phyloP scores from a whole-genome alignment of 2,797 vertebrate genomes.

The Gymnothorax javanicus region DNA sequence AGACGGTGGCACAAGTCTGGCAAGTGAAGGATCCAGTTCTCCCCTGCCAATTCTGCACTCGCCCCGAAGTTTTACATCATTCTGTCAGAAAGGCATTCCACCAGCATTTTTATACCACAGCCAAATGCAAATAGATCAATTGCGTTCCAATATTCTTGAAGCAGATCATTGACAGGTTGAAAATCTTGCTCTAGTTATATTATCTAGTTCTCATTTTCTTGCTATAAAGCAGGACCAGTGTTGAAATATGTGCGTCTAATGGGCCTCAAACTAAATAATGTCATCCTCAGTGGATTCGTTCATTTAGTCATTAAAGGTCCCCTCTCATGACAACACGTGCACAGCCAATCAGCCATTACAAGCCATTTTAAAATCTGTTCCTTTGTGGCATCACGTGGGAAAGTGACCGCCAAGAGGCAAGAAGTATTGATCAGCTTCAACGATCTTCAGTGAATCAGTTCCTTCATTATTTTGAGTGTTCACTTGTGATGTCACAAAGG shows the following conservation, averaged over 20 bases:
- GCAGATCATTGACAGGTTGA: neutral
- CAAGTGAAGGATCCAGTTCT: neutral
- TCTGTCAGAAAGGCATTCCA: neutral
- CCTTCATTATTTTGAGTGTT: too few species aligned
- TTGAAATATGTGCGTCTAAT: neutral
- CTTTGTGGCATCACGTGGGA: too few species aligned
- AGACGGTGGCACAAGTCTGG: slow-evolving; percentile 1
- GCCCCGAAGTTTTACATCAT: neutral
- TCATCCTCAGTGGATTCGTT: neutral
- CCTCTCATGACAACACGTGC: too few species aligned
- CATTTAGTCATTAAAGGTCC: neutral
- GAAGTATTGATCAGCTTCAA: too few species aligned
- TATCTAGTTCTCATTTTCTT: neutral
- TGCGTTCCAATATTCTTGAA: neutral
- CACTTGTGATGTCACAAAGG: too few species aligned
- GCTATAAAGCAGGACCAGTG: neutral
- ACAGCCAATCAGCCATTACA: too few species aligned
- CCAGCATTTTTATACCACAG: neutral
- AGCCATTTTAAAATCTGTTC: too few species aligned
- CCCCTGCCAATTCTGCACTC: neutral
- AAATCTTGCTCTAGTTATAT: neutral
- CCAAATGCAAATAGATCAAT: neutral
- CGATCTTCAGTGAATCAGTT: too few species aligned
- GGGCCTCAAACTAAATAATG: neutral
- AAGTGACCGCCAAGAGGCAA: too few species aligned